Evolutionary conservation across 2,797 vertebrate genomes (phyloP), one percentile per base, ranked within the genome.

Genomic region (Eurystomus glaucurus): DNA sequence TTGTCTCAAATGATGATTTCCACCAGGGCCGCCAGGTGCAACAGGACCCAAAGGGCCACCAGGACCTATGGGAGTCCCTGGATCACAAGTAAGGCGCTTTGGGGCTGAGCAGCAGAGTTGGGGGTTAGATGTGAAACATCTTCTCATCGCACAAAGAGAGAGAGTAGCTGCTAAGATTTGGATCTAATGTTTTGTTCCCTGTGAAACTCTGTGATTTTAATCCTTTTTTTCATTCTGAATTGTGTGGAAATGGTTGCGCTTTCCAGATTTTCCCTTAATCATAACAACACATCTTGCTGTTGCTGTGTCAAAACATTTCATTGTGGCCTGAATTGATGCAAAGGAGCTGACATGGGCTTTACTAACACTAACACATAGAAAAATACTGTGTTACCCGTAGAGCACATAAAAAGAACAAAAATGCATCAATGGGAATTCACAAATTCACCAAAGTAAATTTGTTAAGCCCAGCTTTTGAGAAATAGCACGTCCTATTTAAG

Each of bases 11-110:
- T 87, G 20, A 18, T 94, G 72, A 90, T 84, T 92, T 84, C 92
- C 62, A 39, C 69, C 96, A 94, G 99, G 99, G 28, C 95, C 97
- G 28, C 96, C 98, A 77, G 99, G 99, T 31, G 97, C 98, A n/a
- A 98, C 98, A 26, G 98, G 98, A 83, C 98, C 98, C 68, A 98
- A 97, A 35, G 98, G 98, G 10, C 98, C 97, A 37, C 97, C 98
- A 46, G 98, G 98, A 85, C 98, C 98, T 21, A 72, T 94, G 3
- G 98, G 98, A 88, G 90, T 65, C 66, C 98, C 98, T 33, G 98
- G 98, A 91, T 95, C 97, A 77, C 98, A 98, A 96, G 98, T 98
- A 95, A 94, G 97, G 39, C 6, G 45, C 72, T 77, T 43, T 62
- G 71, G 71, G 21, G 28, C 19, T 75, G 55, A 14, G 23, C n/a